Evolutionary conservation across 2,888 invertebrate species (phyloP).

Genomic region (Allygus modestus): DNA sequence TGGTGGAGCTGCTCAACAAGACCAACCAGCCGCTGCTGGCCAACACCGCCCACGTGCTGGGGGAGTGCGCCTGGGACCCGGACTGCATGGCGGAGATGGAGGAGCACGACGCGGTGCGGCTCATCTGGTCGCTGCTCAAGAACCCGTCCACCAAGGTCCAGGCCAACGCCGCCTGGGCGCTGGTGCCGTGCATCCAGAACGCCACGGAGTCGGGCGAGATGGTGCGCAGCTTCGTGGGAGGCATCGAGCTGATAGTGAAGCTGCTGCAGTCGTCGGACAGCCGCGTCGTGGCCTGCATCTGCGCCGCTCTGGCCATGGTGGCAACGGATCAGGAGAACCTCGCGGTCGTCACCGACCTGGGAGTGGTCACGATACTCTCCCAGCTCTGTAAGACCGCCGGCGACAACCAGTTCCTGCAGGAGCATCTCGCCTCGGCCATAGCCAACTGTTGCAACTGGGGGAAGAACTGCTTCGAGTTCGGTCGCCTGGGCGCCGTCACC

Average conservation of each 20-base stretch:
- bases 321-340: constrained; percentile 94
- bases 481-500: constrained; percentile 88
- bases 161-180: constrained; percentile 93
- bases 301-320: constrained; percentile 94
- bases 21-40: constrained; percentile 90
- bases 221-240: constrained; percentile 96
- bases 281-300: constrained; percentile 91
- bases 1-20: constrained; percentile 89
- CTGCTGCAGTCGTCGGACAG: constrained; percentile 88
- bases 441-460: constrained; percentile 95
- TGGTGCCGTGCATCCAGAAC: constrained; percentile 94
- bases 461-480: constrained; percentile 92
- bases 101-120: constrained; percentile 91
- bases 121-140: constrained; percentile 97
- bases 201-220: constrained; percentile 95
- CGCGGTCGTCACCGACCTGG: constrained; percentile 96
- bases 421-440: constrained; percentile 92
- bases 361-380: constrained; percentile 91
- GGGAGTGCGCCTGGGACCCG: constrained; percentile 88
- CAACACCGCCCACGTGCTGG: constrained; percentile 91
- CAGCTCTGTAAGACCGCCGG: constrained; percentile 81
- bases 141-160: constrained; percentile 89
- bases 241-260: constrained; percentile 93
- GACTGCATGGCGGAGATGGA: constrained; percentile 90
- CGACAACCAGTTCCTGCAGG: constrained; percentile 79